phyloP scores from a whole-genome alignment of 2,113 vertebrate genomes.

The Forbesichthys papilliferus region DNA sequence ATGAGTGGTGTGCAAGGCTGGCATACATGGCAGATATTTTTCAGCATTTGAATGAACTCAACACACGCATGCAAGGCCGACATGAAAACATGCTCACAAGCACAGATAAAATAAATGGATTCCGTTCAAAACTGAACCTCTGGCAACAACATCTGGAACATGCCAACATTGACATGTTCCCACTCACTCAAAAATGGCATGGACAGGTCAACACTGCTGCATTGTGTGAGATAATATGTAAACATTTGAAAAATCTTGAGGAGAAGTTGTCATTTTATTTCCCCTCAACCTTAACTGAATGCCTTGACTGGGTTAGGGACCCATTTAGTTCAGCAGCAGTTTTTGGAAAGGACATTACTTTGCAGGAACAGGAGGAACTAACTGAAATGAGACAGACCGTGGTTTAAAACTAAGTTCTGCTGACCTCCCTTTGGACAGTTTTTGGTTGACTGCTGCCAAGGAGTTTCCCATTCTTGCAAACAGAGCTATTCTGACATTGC shows the following conservation, averaged over 20 bases:
- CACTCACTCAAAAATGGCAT: slow-evolving; percentile 6
- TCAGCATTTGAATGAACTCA: slow-evolving; percentile 42
- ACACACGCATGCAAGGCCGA: slow-evolving; percentile 33
- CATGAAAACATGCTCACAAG: slow-evolving; percentile 32
- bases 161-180: too few species aligned
- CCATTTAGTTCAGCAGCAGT: neutral
- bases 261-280: neutral
- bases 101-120: slow-evolving; percentile 28
- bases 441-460: slow-evolving; percentile 20
- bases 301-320: slow-evolving; percentile 44
- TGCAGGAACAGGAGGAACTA: slow-evolving; percentile 39
- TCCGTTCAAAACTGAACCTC: slow-evolving; percentile 32
- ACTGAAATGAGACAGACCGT: slow-evolving; percentile 33
- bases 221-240: slow-evolving; percentile 23
- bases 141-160: neutral
- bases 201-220: slow-evolving; percentile 17
- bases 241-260: slow-evolving; percentile 19
- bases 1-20: slow-evolving; percentile 19
- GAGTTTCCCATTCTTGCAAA: slow-evolving; percentile 5
- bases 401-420: slow-evolving; percentile 29
- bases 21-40: slow-evolving; percentile 17
- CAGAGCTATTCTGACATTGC: slow-evolving; percentile 13
- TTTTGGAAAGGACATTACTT: slow-evolving; percentile 32
- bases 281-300: slow-evolving; percentile 14
- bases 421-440: slow-evolving; percentile 13